Conservation (phyloP, 2,888 invertebrate genomes). For the Chymomyza amoena region DNA sequence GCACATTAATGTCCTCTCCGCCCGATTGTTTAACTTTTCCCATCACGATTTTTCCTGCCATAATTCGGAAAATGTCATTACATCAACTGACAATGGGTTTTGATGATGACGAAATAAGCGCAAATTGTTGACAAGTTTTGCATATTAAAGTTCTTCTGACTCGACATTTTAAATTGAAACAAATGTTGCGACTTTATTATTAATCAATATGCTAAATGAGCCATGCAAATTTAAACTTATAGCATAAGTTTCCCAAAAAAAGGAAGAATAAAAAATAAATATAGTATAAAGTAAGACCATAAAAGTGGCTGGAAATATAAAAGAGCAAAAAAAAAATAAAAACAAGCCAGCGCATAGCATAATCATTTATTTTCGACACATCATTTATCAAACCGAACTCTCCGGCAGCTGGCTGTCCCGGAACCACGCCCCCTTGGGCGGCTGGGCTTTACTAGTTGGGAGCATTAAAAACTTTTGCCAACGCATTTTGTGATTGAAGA, state of each 20-base stretch:
- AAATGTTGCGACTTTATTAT: conserved; percentile 16
- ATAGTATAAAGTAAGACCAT: conserved; percentile 13
- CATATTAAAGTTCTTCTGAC: neutral
- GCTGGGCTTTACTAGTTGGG: conserved; percentile 9
- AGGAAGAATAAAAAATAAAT: conserved; percentile 23
- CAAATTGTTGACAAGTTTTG: neutral
- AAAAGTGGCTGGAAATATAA: conserved; percentile 30
- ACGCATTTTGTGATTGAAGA: conserved; percentile 69
- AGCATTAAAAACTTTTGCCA: conserved; percentile 64
- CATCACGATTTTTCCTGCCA: neutral
- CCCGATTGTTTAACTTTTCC: conserved; percentile 15
- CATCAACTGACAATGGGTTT: neutral
- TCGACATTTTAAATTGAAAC: conserved; percentile 15
- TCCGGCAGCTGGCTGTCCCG: conserved; percentile 39
- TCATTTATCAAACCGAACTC: conserved; percentile 56
- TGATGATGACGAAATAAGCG: neutral
- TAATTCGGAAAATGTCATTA: neutral
- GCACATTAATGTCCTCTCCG: neutral
- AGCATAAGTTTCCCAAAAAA: conserved; percentile 9
- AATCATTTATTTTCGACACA: conserved; percentile 74
- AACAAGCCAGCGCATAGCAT: conserved; percentile 32
- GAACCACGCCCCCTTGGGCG: neutral
- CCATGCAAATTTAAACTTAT: conserved; percentile 40
- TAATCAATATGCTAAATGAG: conserved; percentile 49
- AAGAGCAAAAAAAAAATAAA: conserved; percentile 29